Evolutionary conservation across 2,888 invertebrate genomes (phyloP).

Genomic region (Cerastoderma edule): DNA sequence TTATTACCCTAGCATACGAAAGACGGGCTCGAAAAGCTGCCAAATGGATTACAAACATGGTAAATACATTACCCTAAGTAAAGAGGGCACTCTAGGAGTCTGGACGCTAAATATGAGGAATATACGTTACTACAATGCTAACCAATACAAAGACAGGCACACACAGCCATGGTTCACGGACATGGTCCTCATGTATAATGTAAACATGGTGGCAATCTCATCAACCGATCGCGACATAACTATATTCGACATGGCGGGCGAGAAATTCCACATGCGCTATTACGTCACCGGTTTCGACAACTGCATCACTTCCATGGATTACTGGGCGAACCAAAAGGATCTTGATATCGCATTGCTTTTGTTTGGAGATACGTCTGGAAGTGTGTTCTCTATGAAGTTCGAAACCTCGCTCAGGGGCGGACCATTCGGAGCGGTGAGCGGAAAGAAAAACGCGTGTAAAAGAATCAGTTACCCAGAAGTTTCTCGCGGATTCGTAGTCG

Average conservation of each 20-base stretch:
- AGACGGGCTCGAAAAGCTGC: constrained; percentile 41
- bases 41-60: constrained; percentile 87
- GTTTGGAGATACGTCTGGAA: constrained; percentile 91
- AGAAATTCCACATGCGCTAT: constrained; percentile 85
- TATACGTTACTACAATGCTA: constrained; percentile 74
- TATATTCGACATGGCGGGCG: constrained; percentile 88
- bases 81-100: constrained; percentile 91
- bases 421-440: constrained; percentile 65
- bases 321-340: constrained; percentile 86
- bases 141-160: constrained; percentile 85
- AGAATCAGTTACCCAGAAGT: constrained; percentile 66
- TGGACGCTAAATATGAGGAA: constrained; percentile 90
- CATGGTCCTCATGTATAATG: constrained; percentile 90
- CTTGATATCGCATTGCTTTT: constrained; percentile 88
- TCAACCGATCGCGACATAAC: constrained; percentile 91
- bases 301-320: constrained; percentile 86
- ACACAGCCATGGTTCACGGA: constrained; percentile 89
- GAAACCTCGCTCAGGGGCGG: constrained; percentile 66
- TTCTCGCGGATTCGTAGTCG: constrained; percentile 82
- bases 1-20: constrained; percentile 69
- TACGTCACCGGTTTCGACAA: constrained; percentile 88
- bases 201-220: constrained; percentile 90
- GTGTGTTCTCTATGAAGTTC: constrained; percentile 76
- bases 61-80: constrained; percentile 90
- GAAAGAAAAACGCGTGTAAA: constrained; percentile 64